Percentiles rank a stretch among this genome's conserved stretches.
phyloP scores from a whole-genome alignment of 2,797 vertebrate genomes.

The Pangasius mekongensis region DNA sequence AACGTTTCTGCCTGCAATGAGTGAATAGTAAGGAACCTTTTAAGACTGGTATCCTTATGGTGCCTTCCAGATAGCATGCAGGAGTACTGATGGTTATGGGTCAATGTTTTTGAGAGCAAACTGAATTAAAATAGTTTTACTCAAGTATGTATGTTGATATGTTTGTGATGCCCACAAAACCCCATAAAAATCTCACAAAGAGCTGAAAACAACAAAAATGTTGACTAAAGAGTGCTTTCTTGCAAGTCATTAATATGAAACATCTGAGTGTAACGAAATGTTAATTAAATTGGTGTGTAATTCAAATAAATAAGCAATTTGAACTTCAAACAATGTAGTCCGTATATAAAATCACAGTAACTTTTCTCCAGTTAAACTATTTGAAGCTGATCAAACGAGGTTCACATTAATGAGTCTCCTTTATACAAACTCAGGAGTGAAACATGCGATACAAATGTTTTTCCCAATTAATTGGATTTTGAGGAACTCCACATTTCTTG shows the following conservation, averaged over 20 bases:
- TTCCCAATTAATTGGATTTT: not conserved
- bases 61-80: not conserved
- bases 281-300: not conserved
- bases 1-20: not conserved
- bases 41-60: not conserved
- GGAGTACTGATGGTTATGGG: not conserved
- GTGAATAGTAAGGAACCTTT: not conserved
- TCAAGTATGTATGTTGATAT: not conserved
- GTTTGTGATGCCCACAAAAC: not conserved
- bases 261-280: not conserved
- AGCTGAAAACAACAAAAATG: not conserved
- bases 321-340: not conserved
- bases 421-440: not conserved
- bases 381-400: not conserved
- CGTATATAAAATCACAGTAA: not conserved
- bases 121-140: not conserved
- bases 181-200: not conserved
- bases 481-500: not conserved
- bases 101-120: not conserved
- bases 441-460: not conserved
- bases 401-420: not conserved
- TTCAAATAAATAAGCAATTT: not conserved
- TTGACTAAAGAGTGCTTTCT: not conserved
- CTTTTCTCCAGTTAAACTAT: not conserved
- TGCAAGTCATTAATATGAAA: not conserved